phyloP scores from a whole-genome alignment of 2,797 vertebrate species.

The Lutra lutra region DNA sequence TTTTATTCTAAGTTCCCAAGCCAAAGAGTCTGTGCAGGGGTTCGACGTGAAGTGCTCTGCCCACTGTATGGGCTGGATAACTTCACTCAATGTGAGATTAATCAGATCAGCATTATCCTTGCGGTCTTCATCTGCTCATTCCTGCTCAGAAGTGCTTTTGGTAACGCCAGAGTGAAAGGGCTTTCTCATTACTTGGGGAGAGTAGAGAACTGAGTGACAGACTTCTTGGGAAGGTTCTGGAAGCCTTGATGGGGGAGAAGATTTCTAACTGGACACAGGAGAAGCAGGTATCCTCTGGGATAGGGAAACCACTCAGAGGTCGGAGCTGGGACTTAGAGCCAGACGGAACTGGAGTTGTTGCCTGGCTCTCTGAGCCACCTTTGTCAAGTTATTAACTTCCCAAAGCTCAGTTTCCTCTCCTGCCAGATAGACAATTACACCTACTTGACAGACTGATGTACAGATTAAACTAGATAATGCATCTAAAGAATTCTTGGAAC shows the following conservation, averaged over 20 bases:
- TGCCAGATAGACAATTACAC: not conserved
- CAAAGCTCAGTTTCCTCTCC: not conserved
- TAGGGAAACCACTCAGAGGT: not conserved
- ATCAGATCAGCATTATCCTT: no score
- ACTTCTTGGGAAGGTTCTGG: not conserved
- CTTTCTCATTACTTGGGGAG: not conserved
- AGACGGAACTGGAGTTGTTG: not conserved
- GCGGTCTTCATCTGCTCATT: not conserved
- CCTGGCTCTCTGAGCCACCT: not conserved
- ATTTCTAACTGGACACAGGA: not conserved
- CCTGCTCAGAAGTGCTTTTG: not conserved
- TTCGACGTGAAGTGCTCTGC: fast-evolving
- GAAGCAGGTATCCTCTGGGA: not conserved
- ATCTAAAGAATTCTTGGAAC: not conserved
- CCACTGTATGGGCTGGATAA: fast-evolving
- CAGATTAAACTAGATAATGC: not conserved
- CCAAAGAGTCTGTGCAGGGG: not conserved
- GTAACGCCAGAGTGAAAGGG: not conserved
- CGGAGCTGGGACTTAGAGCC: not conserved
- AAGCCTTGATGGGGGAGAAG: not conserved
- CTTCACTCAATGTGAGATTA: fast-evolving
- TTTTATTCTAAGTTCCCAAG: not conserved
- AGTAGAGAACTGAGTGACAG: not conserved
- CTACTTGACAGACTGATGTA: not conserved
- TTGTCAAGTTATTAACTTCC: not conserved